Conservation (phyloP, 1,140 invertebrate genomes). For the Notospermus geniculatus region DNA sequence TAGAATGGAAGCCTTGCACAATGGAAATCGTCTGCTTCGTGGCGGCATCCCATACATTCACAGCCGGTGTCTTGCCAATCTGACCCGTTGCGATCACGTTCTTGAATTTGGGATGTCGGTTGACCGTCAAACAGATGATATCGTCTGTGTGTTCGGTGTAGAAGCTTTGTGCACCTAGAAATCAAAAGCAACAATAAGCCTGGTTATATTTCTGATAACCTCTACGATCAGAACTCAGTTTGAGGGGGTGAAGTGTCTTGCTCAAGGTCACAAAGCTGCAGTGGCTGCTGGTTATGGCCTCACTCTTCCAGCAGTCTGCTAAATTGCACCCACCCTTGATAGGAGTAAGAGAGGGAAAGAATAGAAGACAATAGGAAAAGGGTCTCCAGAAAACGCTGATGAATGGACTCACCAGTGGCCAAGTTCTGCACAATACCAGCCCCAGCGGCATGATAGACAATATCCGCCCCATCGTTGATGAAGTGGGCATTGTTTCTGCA, state of each 20-base stretch:
- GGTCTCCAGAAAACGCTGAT: neutral
- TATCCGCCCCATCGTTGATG: constrained; percentile 52
- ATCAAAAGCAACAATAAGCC: constrained; percentile 9
- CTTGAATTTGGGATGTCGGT: constrained; percentile 52
- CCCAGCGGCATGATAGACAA: constrained; percentile 56
- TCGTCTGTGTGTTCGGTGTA: constrained; percentile 57
- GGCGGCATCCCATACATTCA: constrained; percentile 54
- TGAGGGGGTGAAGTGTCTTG: neutral
- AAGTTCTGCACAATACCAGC: constrained; percentile 55
- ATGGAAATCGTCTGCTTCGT: constrained; percentile 52
- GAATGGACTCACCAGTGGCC: constrained; percentile 38
- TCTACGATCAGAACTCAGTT: neutral
- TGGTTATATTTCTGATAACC: neutral
- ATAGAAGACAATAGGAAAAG: constrained; percentile 2
- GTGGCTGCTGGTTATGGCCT: constrained; percentile 12
- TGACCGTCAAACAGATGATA: constrained; percentile 55
- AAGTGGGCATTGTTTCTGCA: constrained; percentile 54
- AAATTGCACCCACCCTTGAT: no score
- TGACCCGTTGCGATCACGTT: constrained; percentile 54
- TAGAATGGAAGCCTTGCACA: constrained; percentile 42
- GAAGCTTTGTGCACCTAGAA: constrained; percentile 53
- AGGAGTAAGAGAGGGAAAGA: no score
- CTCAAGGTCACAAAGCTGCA: neutral
- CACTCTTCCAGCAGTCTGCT: no score
- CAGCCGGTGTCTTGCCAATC: constrained; percentile 46